A percentile compares a stretch with the other conserved stretches of the same genome.
Evolutionary conservation across 2,797 vertebrate species (phyloP).

Genomic region (Neosilurus hyrtlii): DNA sequence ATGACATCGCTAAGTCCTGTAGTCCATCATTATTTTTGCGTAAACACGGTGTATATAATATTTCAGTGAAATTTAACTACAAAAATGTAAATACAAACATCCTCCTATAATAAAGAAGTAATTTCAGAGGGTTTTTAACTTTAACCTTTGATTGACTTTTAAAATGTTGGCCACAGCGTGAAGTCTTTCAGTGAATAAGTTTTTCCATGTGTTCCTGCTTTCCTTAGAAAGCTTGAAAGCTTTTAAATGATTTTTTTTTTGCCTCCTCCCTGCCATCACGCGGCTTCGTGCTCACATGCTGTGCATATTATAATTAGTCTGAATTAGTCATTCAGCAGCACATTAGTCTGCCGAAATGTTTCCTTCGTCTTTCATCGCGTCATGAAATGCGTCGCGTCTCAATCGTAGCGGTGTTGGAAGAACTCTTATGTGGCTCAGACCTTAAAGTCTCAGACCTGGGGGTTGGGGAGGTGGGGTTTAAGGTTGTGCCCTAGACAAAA

Average conservation of each 20-base stretch:
- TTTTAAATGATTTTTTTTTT: slow-evolving; percentile 13
- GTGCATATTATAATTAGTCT: slow-evolving; percentile 29
- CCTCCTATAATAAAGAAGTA: no score
- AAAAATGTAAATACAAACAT: no score
- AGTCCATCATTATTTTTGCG: neutral
- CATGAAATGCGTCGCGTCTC: neutral
- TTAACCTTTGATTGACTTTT: neutral
- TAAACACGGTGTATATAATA: no score
- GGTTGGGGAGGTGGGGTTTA: neutral
- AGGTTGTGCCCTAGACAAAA: neutral
- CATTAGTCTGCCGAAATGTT: neutral
- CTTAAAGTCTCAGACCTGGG: neutral
- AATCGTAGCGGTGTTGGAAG: neutral
- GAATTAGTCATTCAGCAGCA: slow-evolving; percentile 33
- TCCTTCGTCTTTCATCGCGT: neutral
- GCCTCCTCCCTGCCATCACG: neutral
- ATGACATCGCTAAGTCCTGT: neutral
- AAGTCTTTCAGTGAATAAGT: slow-evolving; percentile 10
- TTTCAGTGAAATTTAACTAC: no score
- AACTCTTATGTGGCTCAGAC: neutral
- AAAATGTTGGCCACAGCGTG: slow-evolving; percentile 7
- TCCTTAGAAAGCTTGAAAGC: neutral
- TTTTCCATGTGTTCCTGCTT: neutral
- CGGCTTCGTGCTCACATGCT: neutral
- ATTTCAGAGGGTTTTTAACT: neutral